These are phyloP conservation scores for Turdus rufiventris DNA, from an alignment of 2,113 vertebrate genomes.

Conservation along the genomic window DNA sequence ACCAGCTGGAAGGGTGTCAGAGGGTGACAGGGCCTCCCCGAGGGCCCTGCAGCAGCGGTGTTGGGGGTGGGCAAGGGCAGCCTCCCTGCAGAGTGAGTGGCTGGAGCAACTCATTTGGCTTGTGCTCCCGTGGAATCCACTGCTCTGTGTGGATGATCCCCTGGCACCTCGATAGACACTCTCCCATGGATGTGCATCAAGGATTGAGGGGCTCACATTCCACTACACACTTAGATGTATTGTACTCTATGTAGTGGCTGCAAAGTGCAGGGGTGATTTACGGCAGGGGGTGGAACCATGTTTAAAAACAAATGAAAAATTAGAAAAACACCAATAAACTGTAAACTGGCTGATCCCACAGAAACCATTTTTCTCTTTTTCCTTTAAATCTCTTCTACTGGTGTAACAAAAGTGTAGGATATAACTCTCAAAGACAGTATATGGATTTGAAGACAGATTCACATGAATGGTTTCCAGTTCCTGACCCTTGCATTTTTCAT, in stretches of 20 bases:
- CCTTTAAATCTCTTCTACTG: neutral
- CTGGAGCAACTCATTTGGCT: neutral
- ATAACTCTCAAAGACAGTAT: constrained; percentile 19
- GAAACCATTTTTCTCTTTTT: neutral
- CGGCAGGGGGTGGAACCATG: neutral
- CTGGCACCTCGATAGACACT: accelerated
- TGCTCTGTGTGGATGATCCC: neutral
- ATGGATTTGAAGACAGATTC: constrained; percentile 10
- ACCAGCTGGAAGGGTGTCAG: neutral
- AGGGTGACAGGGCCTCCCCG: neutral
- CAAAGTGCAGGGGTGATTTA: neutral
- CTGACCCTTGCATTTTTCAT: constrained; percentile 46
- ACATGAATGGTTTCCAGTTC: neutral
- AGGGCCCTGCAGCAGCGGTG: neutral
- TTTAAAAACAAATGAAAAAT: neutral
- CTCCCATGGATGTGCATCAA: neutral
- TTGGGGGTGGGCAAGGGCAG: neutral
- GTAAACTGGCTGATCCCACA: neutral
- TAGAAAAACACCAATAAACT: constrained; percentile 38
- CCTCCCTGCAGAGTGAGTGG: neutral
- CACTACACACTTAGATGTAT: neutral
- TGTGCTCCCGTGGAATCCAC: neutral
- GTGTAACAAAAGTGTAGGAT: neutral
- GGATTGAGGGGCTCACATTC: neutral
- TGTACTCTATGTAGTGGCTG: neutral